These are phyloP conservation scores for Platysteira castanea DNA, from an alignment of 2,113 vertebrate species.

Conservation along the genomic window DNA sequence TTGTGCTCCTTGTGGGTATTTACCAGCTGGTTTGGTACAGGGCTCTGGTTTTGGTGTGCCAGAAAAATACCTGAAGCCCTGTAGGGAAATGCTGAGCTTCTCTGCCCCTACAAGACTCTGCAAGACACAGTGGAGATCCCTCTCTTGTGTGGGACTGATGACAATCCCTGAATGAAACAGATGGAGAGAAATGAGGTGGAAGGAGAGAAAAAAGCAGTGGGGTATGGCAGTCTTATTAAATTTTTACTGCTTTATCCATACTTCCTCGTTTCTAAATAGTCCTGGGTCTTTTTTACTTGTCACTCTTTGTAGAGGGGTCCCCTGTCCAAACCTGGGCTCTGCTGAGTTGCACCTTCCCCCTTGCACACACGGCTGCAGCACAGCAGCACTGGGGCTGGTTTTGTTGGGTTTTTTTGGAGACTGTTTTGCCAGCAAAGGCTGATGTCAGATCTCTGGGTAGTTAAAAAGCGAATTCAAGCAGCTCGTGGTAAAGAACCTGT, in stretches of 20 bases:
- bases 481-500: slow-evolving; percentile 9
- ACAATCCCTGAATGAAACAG: neutral
- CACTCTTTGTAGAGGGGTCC: neutral
- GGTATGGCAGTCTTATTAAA: neutral
- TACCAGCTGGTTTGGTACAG: neutral
- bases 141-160: neutral
- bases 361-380: neutral
- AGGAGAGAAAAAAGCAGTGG: neutral
- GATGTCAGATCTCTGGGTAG: slow-evolving; percentile 22
- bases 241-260: neutral
- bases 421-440: slow-evolving; percentile 26
- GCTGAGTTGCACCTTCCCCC: neutral
- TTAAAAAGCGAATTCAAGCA: slow-evolving; percentile 15
- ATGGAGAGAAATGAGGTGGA: neutral
- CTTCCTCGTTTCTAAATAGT: neutral
- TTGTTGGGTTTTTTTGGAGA: neutral
- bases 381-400: neutral
- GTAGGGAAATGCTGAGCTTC: neutral
- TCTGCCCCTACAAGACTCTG: neutral
- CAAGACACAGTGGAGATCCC: neutral
- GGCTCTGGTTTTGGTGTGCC: neutral
- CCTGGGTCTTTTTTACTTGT: neutral
- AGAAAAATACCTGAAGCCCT: neutral
- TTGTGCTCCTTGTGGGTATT: neutral
- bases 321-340: neutral